Base-by-base conservation (phyloP, 2,888 invertebrate species). In the Boloria selene region DNA sequence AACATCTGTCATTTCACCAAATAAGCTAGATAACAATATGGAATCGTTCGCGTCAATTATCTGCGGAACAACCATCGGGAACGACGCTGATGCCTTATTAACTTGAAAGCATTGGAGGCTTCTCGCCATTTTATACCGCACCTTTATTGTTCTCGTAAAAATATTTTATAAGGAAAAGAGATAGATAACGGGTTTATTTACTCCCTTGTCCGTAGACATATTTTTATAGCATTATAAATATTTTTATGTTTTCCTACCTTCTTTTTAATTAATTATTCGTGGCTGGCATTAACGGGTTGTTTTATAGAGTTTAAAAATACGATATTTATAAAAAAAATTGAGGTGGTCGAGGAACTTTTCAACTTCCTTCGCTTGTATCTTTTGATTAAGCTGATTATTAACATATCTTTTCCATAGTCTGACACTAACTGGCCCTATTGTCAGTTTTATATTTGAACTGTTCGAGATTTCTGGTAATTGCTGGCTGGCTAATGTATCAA, bases 101-200 rank as follows among this genome's bases (percentile, higher is more conserved):
- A 54, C 50, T 64, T 64, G 64, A 54, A 64, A 60, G 67, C 64
- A 59, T 64, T 55, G 67, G 51, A 44, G 50, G 51, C 22, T 67
- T 64, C 45, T 42, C 59, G 54, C 64, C 54, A 38, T 63, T 63
- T 59, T 49, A 60, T 67, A 55, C 60, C 60, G 13, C 55, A 60
- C 45, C 60, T 61, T 64, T 64, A 67, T 61, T 45, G 31, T 55
- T 51, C 52, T 42, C 60, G 38, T 64, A 67, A 67, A 67, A 67
- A 64, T 38, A 56, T 49, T 59, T 56, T 56, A 59, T 49, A 59
- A 7, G 49, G 31, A 38, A 38, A 38, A 38, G 10, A 38, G 31
- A 59, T 59, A 49, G 47, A 59, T 47, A 31, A 59, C 31, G 7
- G 31, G 59, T 59, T 49, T 49, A 47, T 59, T 16, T 59, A 17